phyloP scores from a whole-genome alignment of 1,140 invertebrate genomes.

The Lasioglossum albipes region DNA sequence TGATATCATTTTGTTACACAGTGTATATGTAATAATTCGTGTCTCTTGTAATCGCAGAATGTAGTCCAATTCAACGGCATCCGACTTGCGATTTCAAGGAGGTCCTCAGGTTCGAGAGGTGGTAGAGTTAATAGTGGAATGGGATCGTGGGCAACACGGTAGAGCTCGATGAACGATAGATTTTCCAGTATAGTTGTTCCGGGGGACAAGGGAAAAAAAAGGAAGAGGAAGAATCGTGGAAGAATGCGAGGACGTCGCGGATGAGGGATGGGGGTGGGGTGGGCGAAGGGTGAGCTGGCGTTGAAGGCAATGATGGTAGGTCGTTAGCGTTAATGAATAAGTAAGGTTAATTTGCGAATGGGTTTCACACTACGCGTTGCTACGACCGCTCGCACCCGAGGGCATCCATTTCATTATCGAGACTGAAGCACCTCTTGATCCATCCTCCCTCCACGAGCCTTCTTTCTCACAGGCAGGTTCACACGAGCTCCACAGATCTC shows the following conservation, averaged over 20 bases:
- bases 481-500: too few species aligned
- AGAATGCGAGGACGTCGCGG: slow-evolving; percentile 11
- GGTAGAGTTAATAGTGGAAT: too few species aligned
- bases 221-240: slow-evolving; percentile 10
- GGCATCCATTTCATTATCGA: slow-evolving; percentile 77
- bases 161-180: slow-evolving; percentile 52
- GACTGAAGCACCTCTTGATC: slow-evolving; percentile 55
- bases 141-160: slow-evolving; percentile 1
- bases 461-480: slow-evolving; percentile 4
- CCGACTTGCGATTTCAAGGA: too few species aligned
- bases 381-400: slow-evolving; percentile 61
- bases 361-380: slow-evolving; percentile 68
- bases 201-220: background rate
- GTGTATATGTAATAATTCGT: too few species aligned
- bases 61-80: too few species aligned
- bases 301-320: slow-evolving; percentile 53
- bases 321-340: slow-evolving; percentile 77
- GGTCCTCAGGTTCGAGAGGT: too few species aligned
- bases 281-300: background rate
- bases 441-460: slow-evolving; percentile 13
- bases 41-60: too few species aligned
- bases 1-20: too few species aligned
- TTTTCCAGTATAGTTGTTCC: slow-evolving; percentile 24
- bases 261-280: background rate
- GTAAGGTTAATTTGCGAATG: slow-evolving; percentile 77